A percentile compares a stretch with the other conserved stretches of the same genome.
These are phyloP conservation scores for Xiphorhynchus erythropygius DNA, from an alignment of 2,797 vertebrate species.

Conservation along the genomic window DNA sequence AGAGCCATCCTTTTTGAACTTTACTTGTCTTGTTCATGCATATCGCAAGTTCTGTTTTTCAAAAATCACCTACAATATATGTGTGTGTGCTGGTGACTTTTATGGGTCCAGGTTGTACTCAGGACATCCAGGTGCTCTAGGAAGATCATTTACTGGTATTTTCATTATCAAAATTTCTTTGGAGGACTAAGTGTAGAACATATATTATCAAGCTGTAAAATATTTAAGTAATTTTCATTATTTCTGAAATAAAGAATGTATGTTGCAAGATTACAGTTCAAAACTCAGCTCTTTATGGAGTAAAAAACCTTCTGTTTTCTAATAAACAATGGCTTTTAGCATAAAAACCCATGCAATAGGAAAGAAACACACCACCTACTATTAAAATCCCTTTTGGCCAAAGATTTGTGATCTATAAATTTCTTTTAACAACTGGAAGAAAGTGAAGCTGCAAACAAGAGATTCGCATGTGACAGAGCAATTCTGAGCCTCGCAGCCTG, in stretches of 20 bases:
- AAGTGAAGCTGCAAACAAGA: neutral
- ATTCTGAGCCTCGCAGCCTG: neutral
- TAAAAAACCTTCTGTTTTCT: neutral
- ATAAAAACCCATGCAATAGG: neutral
- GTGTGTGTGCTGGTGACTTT: neutral
- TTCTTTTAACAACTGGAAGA: neutral
- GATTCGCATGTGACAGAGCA: neutral
- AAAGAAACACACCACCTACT: neutral
- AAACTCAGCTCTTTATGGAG: neutral
- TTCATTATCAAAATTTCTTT: neutral
- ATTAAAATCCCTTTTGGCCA: neutral
- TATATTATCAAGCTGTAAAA: neutral
- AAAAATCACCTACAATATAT: neutral
- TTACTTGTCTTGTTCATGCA: rapidly evolving
- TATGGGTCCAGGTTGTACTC: neutral
- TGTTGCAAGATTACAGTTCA: neutral
- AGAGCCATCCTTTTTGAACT: neutral
- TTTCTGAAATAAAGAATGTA: neutral
- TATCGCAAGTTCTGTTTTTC: neutral
- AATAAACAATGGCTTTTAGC: neutral
- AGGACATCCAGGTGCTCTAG: neutral
- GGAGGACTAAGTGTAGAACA: neutral
- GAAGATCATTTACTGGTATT: neutral
- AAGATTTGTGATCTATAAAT: neutral
- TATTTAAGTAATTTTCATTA: neutral